phyloP scores from a whole-genome alignment of 2,113 vertebrate genomes.

The Petroica traversi region DNA sequence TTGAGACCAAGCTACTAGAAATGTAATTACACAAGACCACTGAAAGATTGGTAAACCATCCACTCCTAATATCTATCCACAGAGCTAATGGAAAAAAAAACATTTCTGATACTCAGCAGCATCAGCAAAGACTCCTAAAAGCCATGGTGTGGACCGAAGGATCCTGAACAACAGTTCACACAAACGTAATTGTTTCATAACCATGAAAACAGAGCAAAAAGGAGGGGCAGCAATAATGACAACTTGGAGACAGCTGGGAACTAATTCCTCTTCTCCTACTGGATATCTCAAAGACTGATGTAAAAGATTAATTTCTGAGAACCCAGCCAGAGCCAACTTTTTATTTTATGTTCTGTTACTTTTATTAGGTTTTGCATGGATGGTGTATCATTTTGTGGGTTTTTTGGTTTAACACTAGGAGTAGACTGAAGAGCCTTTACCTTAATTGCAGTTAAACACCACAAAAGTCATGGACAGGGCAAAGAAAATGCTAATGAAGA shows the following conservation, averaged over 20 bases:
- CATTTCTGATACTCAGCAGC: not conserved
- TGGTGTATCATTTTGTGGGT: rapidly evolving
- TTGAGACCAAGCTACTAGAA: not conserved
- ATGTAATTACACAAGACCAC: not conserved
- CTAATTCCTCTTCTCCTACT: not conserved
- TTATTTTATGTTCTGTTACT: not conserved
- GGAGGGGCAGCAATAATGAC: not conserved
- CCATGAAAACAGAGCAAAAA: rapidly evolving
- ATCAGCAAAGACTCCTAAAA: not conserved
- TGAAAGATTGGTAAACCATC: not conserved
- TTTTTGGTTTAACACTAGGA: not conserved
- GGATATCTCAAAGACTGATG: not conserved
- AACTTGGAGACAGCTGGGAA: not conserved
- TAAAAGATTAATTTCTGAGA: not conserved
- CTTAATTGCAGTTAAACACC: not conserved
- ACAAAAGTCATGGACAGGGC: not conserved
- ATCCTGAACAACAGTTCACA: not conserved
- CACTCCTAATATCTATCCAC: not conserved
- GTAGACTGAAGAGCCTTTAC: not conserved
- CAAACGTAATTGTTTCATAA: not conserved
- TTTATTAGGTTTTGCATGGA: not conserved
- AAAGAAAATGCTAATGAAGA: not conserved
- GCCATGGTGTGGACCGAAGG: not conserved
- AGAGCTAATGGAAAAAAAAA: not conserved
- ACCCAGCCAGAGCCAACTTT: not conserved